Conservation (phyloP, 53 echinoderm and acorn worm genomes). For the Stichopus horrens region DNA sequence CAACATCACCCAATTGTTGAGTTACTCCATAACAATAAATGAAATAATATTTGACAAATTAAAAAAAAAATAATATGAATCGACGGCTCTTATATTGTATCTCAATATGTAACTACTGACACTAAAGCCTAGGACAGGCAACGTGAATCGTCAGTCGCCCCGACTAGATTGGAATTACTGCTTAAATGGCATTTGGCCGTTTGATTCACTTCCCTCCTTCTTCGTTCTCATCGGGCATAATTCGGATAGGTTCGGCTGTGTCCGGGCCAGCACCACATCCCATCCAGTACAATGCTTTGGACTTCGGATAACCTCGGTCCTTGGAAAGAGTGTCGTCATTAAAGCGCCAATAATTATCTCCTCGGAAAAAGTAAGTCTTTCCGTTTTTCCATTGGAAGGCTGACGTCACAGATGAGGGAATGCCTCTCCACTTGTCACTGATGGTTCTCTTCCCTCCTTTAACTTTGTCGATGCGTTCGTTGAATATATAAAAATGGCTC, state of each 20-base stretch:
- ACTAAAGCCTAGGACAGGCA: too few species aligned
- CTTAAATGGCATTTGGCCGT: too few species aligned
- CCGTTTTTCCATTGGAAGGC: slow-evolving; percentile 97
- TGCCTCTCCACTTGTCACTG: slow-evolving; percentile 75
- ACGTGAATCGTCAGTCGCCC: too few species aligned
- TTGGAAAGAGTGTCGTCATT: slow-evolving; percentile 67
- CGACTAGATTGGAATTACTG: too few species aligned
- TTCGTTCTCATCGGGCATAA: slow-evolving; percentile 19
- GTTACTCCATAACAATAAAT: too few species aligned
- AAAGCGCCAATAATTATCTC: slow-evolving; percentile 82
- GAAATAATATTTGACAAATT: too few species aligned
- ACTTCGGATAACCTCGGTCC: slow-evolving; percentile 68
- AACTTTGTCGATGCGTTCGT: slow-evolving; percentile 61
- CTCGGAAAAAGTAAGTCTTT: slow-evolving; percentile 91
- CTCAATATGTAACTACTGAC: too few species aligned
- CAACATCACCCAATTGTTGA: too few species aligned
- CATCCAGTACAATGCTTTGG: slow-evolving; percentile 78
- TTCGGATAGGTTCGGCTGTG: slow-evolving; percentile 24
- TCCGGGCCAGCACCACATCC: slow-evolving; percentile 60
- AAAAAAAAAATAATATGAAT: too few species aligned
- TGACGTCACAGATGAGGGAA: slow-evolving; percentile 62
- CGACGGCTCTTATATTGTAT: too few species aligned
- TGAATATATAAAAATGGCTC: slow-evolving; percentile 70
- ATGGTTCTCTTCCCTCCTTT: slow-evolving; percentile 66
- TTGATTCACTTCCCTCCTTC: not conserved